Evolutionary conservation across 2,888 invertebrate genomes (phyloP).

Genomic region (Cheilosia vernalis): DNA sequence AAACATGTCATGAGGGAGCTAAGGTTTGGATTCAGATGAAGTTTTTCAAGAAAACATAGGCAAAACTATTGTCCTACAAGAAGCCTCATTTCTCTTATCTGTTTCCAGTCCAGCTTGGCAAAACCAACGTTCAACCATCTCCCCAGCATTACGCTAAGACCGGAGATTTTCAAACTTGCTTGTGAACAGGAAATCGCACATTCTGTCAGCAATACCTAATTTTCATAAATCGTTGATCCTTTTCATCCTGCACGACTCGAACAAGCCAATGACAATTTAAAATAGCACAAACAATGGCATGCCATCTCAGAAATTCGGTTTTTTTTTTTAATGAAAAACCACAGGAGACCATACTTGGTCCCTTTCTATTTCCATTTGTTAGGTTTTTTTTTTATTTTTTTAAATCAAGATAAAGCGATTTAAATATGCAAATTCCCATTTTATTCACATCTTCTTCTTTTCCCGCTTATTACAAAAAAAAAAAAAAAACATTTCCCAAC

Average conservation of each 20-base stretch:
- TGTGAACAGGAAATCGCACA: not conserved
- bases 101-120: too few relatives aligned
- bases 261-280: not conserved
- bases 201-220: not conserved
- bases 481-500: not conserved
- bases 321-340: slow-evolving; percentile 11
- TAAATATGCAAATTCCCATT: slow-evolving; percentile 55
- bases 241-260: not conserved
- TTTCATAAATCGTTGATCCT: not conserved
- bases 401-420: slow-evolving; percentile 47
- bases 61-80: too few relatives aligned
- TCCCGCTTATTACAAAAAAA: not conserved
- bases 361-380: slow-evolving; percentile 8
- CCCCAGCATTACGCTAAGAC: not conserved
- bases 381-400: not conserved
- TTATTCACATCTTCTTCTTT: slow-evolving; percentile 7
- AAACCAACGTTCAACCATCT: not conserved
- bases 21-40: too few relatives aligned
- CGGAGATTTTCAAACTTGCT: not conserved
- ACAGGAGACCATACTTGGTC: slow-evolving; percentile 17
- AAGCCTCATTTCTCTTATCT: too few relatives aligned
- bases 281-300: not conserved
- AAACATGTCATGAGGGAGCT: too few relatives aligned
- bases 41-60: too few relatives aligned
- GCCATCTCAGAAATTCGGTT: not conserved